Percentiles rank a stretch among this genome's conserved stretches.
phyloP scores from a whole-genome alignment of 2,888 invertebrate genomes.

The Agrilus mali region DNA sequence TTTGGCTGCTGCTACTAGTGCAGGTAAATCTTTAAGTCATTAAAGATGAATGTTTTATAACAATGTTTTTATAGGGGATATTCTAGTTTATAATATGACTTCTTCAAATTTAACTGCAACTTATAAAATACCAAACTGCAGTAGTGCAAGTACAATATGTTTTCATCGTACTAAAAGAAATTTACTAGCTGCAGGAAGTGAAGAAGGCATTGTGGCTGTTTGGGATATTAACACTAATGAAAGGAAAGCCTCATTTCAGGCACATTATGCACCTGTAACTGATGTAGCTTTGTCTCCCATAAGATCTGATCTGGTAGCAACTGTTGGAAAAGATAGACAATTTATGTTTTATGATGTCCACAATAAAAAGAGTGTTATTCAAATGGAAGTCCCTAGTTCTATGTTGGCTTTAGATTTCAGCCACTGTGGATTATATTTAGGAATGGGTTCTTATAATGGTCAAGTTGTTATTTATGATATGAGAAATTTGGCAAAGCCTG shows the following conservation, averaged over 20 bases:
- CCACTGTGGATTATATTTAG: constrained; percentile 36
- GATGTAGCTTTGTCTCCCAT: constrained; percentile 43
- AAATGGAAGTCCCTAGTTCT: constrained; percentile 23
- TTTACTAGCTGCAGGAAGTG: constrained; percentile 26
- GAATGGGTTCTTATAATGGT: constrained; percentile 44
- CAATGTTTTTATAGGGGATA: constrained; percentile 22
- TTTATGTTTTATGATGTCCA: constrained; percentile 43
- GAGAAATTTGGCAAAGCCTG: constrained; percentile 37
- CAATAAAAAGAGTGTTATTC: constrained; percentile 30
- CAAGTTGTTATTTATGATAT: constrained; percentile 41
- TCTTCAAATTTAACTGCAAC: constrained; percentile 22
- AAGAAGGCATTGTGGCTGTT: constrained; percentile 29
- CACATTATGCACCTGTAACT: constrained; percentile 45
- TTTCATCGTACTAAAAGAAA: constrained; percentile 24
- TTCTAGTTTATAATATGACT: constrained; percentile 25
- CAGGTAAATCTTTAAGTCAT: too few relatives aligned
- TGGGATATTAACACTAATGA: constrained; percentile 29
- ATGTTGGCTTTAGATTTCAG: constrained; percentile 27
- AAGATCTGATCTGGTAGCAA: constrained; percentile 42
- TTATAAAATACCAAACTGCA: constrained; percentile 26
- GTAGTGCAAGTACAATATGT: constrained; percentile 22
- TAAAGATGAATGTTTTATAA: too few relatives aligned
- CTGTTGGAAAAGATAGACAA: constrained; percentile 43
- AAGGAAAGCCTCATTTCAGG: constrained; percentile 21
- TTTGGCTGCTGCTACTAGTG: constrained; percentile 24